Base-by-base conservation (phyloP, 2,113 vertebrate species). In the Paraplagusia blochii region DNA sequence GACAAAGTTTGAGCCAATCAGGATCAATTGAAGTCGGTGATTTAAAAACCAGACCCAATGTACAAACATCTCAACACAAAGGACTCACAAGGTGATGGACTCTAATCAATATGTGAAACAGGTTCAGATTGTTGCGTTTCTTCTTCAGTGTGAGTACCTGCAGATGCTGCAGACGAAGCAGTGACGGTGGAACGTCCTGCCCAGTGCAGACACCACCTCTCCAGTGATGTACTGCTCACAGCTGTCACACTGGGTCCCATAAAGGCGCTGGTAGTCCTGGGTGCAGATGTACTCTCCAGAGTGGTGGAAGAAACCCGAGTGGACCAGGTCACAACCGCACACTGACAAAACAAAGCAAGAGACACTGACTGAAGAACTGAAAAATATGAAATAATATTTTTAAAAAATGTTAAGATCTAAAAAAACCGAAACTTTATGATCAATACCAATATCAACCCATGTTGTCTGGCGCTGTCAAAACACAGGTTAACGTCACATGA, bases 211-310 rank as follows among this genome's bases (percentile, higher is more conserved):
- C 58, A 99, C 96, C 83, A 99, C 96, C 86, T 99, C 96, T 16
- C 96, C 96, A 0, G 92, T 95, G 89, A 99, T 99, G 83, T 97
- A 98, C 86, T 95, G 92, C 33, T 90, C 86, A 0, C 96, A 99
- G 89, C 96, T 95, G 86, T 99, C 95, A 0, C 96, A 99, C 77
- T 94, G 93, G 22, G 94, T 98, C 56, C 96, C 96, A 0, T 99
- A 93, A 50, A 97, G 94, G 17, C 94, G 92, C 91, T 99, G 96
- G 91, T 98, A 99, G 89, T 99, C 96, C 4, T 93, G 90, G 1
- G 95, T 98, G 73, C 96, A 99, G 85, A 99, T 96, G 85, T 97
- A 99, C 71, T 99, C 95, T n/a, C 95, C 93, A 51, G 94, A 94
- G 88, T 98, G 96, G 74, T 96, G 96, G 90, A 98, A 99, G 89